Evolutionary conservation across 1,140 invertebrate genomes (phyloP).

Genomic region (Drosophila pachea): DNA sequence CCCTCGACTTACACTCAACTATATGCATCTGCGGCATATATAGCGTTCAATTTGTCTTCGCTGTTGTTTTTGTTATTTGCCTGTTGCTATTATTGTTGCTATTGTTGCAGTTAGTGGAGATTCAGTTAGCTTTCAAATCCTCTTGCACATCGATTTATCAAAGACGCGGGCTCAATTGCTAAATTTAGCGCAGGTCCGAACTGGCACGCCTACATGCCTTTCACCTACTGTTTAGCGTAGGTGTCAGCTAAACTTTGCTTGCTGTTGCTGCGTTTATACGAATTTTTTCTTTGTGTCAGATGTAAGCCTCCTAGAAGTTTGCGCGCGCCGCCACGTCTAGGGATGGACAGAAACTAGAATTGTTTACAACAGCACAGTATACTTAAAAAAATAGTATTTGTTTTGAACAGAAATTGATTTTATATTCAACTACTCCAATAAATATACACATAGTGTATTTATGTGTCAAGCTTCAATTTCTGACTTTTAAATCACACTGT

Average conservation of each 20-base stretch:
- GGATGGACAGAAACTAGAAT: conserved; percentile 11
- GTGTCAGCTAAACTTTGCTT: conserved; percentile 5
- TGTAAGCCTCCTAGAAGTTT: conserved; percentile 8
- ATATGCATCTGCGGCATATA: conserved; percentile 24
- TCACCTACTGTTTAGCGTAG: conserved; percentile 9
- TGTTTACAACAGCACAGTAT: not conserved
- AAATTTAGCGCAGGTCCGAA: conserved; percentile 39
- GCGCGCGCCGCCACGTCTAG: conserved; percentile 10
- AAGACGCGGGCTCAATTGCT: conserved; percentile 55
- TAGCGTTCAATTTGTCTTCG: too few relatives aligned
- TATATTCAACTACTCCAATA: too few relatives aligned
- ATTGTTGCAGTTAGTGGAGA: conserved; percentile 28
- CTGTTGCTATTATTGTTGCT: conserved; percentile 27
- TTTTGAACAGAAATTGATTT: not conserved
- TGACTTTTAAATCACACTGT: too few relatives aligned
- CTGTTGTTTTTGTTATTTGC: conserved; percentile 26
- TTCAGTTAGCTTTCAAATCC: conserved; percentile 27
- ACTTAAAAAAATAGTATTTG: not conserved
- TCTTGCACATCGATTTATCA: conserved; percentile 73
- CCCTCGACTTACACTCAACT: conserved; percentile 32
- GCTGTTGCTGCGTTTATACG: not conserved
- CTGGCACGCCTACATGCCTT: conserved; percentile 37
- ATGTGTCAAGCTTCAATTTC: too few relatives aligned
- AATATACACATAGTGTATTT: too few relatives aligned
- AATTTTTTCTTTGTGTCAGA: conserved; percentile 8